Base-by-base conservation (phyloP, 2,113 vertebrate genomes). In the zebrafish (Danio rerio) region DNA sequence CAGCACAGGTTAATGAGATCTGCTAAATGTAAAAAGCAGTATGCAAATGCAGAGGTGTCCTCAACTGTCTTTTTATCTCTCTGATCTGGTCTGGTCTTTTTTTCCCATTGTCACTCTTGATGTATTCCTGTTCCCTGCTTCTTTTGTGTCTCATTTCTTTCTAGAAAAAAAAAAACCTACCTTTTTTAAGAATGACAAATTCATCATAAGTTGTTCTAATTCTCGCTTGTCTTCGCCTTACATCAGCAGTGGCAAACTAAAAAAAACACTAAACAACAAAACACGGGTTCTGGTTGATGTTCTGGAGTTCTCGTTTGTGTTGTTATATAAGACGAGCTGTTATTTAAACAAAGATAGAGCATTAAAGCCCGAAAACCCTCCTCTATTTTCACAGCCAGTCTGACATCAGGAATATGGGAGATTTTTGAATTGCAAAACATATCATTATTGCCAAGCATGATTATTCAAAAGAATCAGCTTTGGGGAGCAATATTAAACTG, bases 351-450 rank as follows among this genome's bases (percentile, higher is more conserved):
- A 62, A 83, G 21, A 53, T n/a, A 61, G 7, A 49, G 69, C 3
- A 2, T 20, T 61, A 8, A 81, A 62, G 20, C 42, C 16, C 61
- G 31, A 69, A 59, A 31, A 21, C 45, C 77, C 55, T 78, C 61
- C 61, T 40, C 16, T 59, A 59, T 13, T 68, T 74, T 58, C 42
- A 12, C 43, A 52, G 18, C 50, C 47, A n/a, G 70, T 86, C 82
- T 78, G 73, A 88, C 83, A 80, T 5, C 21, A 50, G 72, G 21
- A 79, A 81, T 65, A 50, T 55, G 55, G 13, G 45, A 87, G 84
- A 80, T 73, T 86, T 92, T 92, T 92, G 87, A 87, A 84, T 90
- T 91, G 89, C 90, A 92, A 93, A 93, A 90, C 52, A 47, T 78
- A 86, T 92, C 87, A 87, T 90, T 91, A 89, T 85, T 82, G 84